Conservation (phyloP, 2,888 invertebrate genomes). For the Gonocerus acuteangulatus region DNA sequence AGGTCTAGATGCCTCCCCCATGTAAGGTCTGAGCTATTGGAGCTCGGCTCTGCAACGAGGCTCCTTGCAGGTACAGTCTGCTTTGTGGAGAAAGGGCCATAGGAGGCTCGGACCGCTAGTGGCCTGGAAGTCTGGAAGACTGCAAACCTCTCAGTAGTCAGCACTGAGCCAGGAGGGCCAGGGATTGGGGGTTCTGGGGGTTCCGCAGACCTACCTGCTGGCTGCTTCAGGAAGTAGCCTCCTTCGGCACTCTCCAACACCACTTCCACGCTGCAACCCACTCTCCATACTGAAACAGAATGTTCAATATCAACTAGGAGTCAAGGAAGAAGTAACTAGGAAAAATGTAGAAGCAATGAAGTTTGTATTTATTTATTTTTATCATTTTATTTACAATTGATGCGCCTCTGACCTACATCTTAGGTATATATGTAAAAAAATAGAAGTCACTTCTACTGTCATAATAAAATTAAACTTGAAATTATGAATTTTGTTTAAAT, state of each 20-base stretch:
- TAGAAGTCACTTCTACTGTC: too few species aligned
- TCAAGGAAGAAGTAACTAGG: too few species aligned
- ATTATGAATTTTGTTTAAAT: too few species aligned
- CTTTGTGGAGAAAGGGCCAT: constrained; percentile 91
- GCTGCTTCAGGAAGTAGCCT: constrained; percentile 81
- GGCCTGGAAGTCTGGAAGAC: constrained; percentile 86
- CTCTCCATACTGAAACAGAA: constrained; percentile 48
- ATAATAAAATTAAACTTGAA: too few species aligned
- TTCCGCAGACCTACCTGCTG: constrained; percentile 59
- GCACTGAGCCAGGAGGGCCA: constrained; percentile 43
- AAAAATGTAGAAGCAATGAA: too few species aligned
- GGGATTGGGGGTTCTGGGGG: constrained; percentile 44
- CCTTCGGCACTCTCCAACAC: constrained; percentile 88
- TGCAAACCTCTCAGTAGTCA: constrained; percentile 53
- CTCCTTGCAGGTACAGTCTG: constrained; percentile 87
- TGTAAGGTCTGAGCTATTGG: constrained; percentile 41
- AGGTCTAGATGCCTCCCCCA: constrained; percentile 67
- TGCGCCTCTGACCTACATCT: too few species aligned
- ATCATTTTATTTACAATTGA: too few species aligned
- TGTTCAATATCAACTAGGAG: too few species aligned
- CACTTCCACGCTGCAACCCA: constrained; percentile 68
- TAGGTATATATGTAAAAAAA: too few species aligned
- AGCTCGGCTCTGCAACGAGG: constrained; percentile 67
- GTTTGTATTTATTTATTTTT: too few species aligned
- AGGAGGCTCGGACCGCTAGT: constrained; percentile 82